Base-by-base conservation (phyloP, 2,113 vertebrate species). In the Pseudorectes ferrugineus region DNA sequence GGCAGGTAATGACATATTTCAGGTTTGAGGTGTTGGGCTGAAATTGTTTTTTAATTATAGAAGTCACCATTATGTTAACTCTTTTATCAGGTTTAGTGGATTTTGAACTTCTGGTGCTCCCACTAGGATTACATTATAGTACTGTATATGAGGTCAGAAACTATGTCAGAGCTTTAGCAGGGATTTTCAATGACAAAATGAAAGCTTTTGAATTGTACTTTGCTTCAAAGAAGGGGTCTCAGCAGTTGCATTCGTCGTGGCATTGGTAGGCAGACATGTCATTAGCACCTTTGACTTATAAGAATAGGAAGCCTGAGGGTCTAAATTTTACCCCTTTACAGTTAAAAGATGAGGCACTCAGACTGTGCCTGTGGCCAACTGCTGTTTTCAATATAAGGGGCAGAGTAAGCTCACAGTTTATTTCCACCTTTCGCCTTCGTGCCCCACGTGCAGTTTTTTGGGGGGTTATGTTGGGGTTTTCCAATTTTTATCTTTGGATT, bases 261-360 rank as follows among this genome's bases (percentile, higher is more conserved):
- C 87, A 43, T 72, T 88, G 67, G 81, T 76, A 93, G 91, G 80
- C 80, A 95, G 94, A 88, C 75, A 84, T 59, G 92, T 95, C 95
- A 96, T 97, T 97, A 97, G 66, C 92, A 96, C 96, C 82, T 95
- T 95, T 97, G 89, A 95, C 91, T 96, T 89, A 72, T 4, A 96
- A 90, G 78, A 97, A 95, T 88, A 86, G 73, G 92, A 73, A 96
- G 38, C 93, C 88, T 14, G 28, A 96, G 91, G 87, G 79, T 49
- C 74, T 65, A 71, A 85, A 91, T 92, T 95, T 96, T 96, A 20
- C 29, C 45, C 85, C 73, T 93, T 49, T 92, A 26, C 22, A 96
- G 70, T 92, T 96, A 85, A 97, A 97, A 97, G 65, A 77, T 40
- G 36, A 96, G 75, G 43, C n/a, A 83, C 49, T 92, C 88, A 82